Base-by-base conservation (phyloP, 2,888 invertebrate genomes). In the Ctena decussata region DNA sequence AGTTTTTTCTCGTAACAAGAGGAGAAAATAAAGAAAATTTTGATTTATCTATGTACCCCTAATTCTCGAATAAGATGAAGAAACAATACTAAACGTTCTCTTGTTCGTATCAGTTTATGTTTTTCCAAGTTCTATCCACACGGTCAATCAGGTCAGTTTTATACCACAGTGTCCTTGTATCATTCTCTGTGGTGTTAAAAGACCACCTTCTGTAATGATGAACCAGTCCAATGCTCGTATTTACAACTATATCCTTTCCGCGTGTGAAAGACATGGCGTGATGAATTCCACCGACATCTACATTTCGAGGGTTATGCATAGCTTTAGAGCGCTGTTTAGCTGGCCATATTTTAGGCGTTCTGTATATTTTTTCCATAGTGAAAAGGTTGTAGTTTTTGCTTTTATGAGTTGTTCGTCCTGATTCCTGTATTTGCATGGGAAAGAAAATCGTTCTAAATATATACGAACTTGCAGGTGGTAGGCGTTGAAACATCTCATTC, bases 381-480 rank as follows among this genome's bases (percentile, higher is more conserved):
- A n/a, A 5, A 35, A 65, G 32, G 1, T 35, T 65, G 18, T 35
- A 35, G 11, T 65, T 35, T 6, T n/a, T 65, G 18, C 35, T 1
- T 32, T 18, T 12, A 30, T 35, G 21, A 35, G 5, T 12, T 18
- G 18, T 18, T 11, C 35, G 0, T 15, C 15, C 11, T 6, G 21
- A 1, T 1, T 65, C 5, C 1, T 6, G 3, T 24, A 1, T 18
- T 35, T 65, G 32, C 21, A 24, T 24, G 5, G 65, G 65, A 18
- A 75, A 53, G n/a, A 57, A 53, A 21, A 53, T n/a, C 15, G 30
- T 57, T 39, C n/a, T 32, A 30, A 75, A 75, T 49, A 75, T 53
- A 57, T 57, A 75, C n/a, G 37, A 49, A 46, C 74, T 75, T 3
- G 49, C 74, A 37, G 32, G 1, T 30, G 76, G 76, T 24, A 76